A percentile compares a stretch with the other conserved stretches of the same genome.
Evolutionary conservation across 2,888 invertebrate genomes (phyloP).

Genomic region (Mesoligia furuncula): DNA sequence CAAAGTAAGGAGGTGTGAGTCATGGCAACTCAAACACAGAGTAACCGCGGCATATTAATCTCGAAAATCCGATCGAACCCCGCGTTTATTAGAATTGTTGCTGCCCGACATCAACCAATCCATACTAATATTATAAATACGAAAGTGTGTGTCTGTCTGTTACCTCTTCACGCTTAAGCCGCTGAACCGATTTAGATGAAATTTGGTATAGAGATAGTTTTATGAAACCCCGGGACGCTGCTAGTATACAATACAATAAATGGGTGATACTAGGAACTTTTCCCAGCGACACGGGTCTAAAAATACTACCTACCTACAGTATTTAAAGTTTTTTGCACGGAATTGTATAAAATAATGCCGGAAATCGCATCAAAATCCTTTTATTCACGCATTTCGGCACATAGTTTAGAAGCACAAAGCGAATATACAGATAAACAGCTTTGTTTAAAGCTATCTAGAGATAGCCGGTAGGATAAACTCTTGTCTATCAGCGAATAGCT

Average conservation of each 20-base stretch:
- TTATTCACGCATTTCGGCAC: not conserved
- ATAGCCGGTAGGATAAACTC: not conserved
- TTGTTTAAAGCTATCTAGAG: constrained; percentile 4
- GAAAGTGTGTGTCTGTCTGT: no score
- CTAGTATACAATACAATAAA: not conserved
- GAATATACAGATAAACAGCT: not conserved
- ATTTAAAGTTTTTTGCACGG: not conserved
- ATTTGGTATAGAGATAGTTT: no score
- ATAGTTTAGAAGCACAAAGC: constrained; percentile 2
- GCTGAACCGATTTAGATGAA: no score
- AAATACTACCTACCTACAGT: not conserved
- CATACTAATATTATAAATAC: no score
- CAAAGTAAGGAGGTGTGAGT: constrained; percentile 16
- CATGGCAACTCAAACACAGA: constrained; percentile 5
- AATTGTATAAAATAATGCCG: not conserved
- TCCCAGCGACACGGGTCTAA: not conserved
- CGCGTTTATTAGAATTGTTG: not conserved
- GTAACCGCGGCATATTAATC: not conserved
- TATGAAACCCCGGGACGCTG: not conserved
- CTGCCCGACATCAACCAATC: not conserved
- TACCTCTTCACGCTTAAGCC: no score
- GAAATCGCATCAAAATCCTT: not conserved
- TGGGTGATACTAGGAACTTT: not conserved
- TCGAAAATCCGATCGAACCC: not conserved
- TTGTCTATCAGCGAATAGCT: constrained; percentile 3